These are phyloP conservation scores for Laticauda laticaudata DNA, from an alignment of 2,113 vertebrate genomes.

Conservation along the genomic window DNA sequence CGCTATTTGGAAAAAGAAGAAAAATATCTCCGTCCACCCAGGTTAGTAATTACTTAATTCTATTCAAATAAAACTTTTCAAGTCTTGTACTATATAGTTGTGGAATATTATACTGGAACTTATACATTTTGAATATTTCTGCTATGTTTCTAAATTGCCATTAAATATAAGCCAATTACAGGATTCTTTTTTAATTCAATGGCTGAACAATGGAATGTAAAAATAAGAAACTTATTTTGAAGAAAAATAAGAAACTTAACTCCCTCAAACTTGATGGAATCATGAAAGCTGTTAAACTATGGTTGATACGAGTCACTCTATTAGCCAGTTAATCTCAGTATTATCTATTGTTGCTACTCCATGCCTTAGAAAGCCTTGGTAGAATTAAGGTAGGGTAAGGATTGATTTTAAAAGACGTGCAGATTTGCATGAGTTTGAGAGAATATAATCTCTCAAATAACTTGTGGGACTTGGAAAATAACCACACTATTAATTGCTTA, in stretches of 20 bases:
- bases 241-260: background rate
- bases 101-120: background rate
- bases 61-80: background rate
- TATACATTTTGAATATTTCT: background rate
- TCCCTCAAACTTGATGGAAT: background rate
- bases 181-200: background rate
- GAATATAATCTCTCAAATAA: background rate
- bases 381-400: background rate
- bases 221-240: background rate
- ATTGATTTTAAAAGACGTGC: background rate
- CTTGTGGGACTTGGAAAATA: background rate
- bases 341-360: background rate
- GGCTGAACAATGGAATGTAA: background rate
- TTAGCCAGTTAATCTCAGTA: background rate
- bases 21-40: slow-evolving; percentile 86
- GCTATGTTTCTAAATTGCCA: background rate
- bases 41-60: slow-evolving; percentile 69
- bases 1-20: slow-evolving; percentile 94
- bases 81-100: background rate
- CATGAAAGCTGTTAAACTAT: background rate
- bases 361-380: background rate
- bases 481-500: background rate
- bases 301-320: background rate
- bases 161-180: background rate
- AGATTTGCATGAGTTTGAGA: background rate